Evolutionary conservation across 1,140 invertebrate genomes (phyloP).

Genomic region (Drosophila funebris): DNA sequence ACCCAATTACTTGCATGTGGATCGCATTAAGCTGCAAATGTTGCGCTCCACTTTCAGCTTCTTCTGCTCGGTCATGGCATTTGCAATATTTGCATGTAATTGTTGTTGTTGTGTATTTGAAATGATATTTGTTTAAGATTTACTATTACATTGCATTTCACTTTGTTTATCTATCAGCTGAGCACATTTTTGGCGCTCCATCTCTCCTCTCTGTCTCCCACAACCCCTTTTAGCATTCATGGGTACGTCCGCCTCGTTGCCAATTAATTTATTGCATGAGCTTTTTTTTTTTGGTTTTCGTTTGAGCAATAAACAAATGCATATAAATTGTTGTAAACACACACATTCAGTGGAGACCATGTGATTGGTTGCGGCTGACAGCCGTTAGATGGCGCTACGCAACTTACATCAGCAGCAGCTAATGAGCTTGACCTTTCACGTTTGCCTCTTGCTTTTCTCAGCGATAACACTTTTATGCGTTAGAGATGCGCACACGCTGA

Average conservation of each 20-base stretch:
- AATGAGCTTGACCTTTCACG: slow-evolving; percentile 49
- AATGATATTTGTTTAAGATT: slow-evolving; percentile 24
- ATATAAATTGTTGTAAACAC: background rate
- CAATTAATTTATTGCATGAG: slow-evolving; percentile 52
- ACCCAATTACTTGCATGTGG: background rate
- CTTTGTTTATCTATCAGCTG: slow-evolving; percentile 39
- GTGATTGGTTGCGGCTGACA: slow-evolving; percentile 31
- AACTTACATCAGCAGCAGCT: slow-evolving; percentile 37
- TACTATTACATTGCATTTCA: slow-evolving; percentile 23
- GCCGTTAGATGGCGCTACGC: slow-evolving; percentile 26
- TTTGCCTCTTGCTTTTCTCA: slow-evolving; percentile 1
- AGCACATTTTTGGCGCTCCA: slow-evolving; percentile 21
- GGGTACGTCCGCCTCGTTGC: slow-evolving; percentile 12
- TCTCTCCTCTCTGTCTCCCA: background rate
- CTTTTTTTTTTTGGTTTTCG: slow-evolving; percentile 45
- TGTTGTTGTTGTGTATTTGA: slow-evolving; percentile 14
- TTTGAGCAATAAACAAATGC: slow-evolving; percentile 42
- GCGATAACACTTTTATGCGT: background rate
- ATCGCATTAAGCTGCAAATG: background rate
- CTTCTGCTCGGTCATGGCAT: slow-evolving; percentile 7
- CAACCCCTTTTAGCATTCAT: too few species aligned
- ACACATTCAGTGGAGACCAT: slow-evolving; percentile 7
- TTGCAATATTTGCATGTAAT: slow-evolving; percentile 11
- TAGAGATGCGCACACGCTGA: slow-evolving; percentile 14
- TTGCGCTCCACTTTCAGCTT: slow-evolving; percentile 26